These are phyloP conservation scores for Pecten maximus DNA, from an alignment of 2,888 invertebrate genomes.

Conservation along the genomic window DNA sequence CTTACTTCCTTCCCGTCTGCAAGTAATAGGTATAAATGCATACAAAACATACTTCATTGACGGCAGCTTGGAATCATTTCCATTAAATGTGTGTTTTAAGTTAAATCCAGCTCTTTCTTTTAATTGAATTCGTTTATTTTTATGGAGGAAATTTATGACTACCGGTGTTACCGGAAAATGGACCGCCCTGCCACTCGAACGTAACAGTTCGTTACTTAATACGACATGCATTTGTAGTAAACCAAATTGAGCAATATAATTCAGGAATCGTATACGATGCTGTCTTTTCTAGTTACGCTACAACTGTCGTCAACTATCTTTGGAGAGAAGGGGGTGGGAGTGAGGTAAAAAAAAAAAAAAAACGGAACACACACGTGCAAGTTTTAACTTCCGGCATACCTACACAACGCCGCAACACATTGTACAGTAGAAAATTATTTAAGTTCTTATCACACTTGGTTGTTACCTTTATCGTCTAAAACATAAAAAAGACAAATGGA, in stretches of 20 bases:
- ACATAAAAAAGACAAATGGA: neutral
- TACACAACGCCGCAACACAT: neutral
- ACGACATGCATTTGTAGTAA: neutral
- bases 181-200: neutral
- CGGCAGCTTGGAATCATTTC: conserved; percentile 20
- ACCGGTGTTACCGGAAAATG: conserved; percentile 3
- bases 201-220: neutral
- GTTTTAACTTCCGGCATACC: neutral
- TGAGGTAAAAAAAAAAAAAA: neutral
- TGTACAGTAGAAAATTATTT: neutral
- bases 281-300: neutral
- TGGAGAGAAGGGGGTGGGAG: too few species aligned
- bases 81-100: conserved; percentile 33
- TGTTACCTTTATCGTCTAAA: neutral
- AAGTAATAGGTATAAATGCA: conserved; percentile 1
- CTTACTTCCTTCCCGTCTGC: conserved; percentile 6
- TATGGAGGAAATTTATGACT: conserved; percentile 1
- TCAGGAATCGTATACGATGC: neutral
- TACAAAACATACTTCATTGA: conserved; percentile 11
- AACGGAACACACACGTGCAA: neutral
- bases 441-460: neutral
- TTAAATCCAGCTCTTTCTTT: neutral
- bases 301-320: neutral
- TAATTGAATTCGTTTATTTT: conserved; percentile 34
- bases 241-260: conserved; percentile 22